Evolutionary conservation across 2,888 invertebrate genomes (phyloP).

Genomic region (Stenodema calcarata): DNA sequence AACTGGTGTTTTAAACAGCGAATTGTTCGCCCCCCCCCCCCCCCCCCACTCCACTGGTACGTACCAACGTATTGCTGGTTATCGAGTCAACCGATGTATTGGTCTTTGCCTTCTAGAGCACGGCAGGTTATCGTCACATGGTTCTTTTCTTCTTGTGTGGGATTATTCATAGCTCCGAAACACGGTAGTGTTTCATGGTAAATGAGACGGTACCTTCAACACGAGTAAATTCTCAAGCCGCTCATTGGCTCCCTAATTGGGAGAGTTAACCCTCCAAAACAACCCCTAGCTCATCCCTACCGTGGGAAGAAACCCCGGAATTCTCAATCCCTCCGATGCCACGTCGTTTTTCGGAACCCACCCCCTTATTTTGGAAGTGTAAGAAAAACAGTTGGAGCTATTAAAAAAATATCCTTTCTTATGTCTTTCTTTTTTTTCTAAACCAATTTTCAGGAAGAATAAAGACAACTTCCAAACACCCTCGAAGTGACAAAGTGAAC

Average conservation of each 20-base stretch:
- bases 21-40: no score
- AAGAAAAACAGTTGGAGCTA: not conserved
- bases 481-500: not conserved
- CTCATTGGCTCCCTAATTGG: not conserved
- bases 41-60: no score
- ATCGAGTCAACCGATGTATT: no score
- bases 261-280: not conserved
- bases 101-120: no score
- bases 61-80: no score
- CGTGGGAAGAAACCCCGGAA: not conserved
- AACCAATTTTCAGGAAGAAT: not conserved
- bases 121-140: no score
- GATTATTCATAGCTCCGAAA: not conserved
- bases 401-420: not conserved
- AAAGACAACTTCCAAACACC: not conserved
- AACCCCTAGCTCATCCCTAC: not conserved
- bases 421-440: not conserved
- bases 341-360: not conserved
- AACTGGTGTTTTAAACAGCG: no score
- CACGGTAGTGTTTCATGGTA: not conserved
- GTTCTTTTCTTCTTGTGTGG: not conserved
- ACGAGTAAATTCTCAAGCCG: not conserved
- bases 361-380: not conserved
- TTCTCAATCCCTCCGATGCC: not conserved
- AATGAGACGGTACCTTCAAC: not conserved